Evolutionary conservation across 2,888 invertebrate species (phyloP).

Genomic region (Himalopsyche kuldschensis): DNA sequence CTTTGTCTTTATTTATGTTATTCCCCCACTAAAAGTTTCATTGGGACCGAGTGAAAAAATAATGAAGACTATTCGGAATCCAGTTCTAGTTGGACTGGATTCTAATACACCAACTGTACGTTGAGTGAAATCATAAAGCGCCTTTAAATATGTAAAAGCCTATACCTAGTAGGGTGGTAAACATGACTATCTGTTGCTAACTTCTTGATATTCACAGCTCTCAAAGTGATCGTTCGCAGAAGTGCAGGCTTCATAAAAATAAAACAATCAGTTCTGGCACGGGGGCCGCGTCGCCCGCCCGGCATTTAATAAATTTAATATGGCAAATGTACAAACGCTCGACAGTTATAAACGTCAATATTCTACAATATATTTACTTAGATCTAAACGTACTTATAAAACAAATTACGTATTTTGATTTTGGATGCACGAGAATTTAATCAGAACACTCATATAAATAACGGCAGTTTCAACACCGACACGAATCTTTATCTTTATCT

Average conservation of each 20-base stretch:
- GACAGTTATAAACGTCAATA: slow-evolving; percentile 33
- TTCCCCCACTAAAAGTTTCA: background rate
- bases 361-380: slow-evolving; percentile 29
- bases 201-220: background rate
- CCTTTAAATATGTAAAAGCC: slow-evolving; percentile 9
- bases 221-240: background rate
- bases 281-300: slow-evolving; percentile 20
- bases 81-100: background rate
- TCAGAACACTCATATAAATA: slow-evolving; percentile 30
- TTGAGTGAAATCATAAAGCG: slow-evolving; percentile 28
- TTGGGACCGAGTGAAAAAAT: background rate
- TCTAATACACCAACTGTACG: slow-evolving; percentile 5
- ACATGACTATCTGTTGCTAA: background rate
- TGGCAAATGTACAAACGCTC: slow-evolving; percentile 40
- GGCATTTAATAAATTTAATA: slow-evolving; percentile 37
- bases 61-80: background rate
- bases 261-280: background rate
- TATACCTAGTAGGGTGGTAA: background rate
- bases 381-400: slow-evolving; percentile 37
- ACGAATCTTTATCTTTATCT: slow-evolving; percentile 21
- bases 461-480: slow-evolving; percentile 33
- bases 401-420: slow-evolving; percentile 59
- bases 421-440: slow-evolving; percentile 40
- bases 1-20: background rate
- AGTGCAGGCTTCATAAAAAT: background rate